A percentile compares a stretch with the other conserved stretches of the same genome.
Evolutionary conservation across 1,140 invertebrate species (phyloP).

Genomic region (Trissolcus basalis): DNA sequence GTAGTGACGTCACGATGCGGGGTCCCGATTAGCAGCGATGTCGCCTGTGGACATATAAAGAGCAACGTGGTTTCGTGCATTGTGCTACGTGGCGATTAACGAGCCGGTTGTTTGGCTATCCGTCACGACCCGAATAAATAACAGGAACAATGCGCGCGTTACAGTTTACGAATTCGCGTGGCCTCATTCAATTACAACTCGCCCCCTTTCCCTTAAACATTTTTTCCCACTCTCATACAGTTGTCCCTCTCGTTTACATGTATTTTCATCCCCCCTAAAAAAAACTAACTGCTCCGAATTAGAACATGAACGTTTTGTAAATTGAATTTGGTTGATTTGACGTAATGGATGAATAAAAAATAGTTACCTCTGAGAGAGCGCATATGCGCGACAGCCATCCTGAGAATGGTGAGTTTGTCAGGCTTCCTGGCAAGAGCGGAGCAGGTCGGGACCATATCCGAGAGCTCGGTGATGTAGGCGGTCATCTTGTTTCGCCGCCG

Average conservation of each 20-base stretch:
- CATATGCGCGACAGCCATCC: constrained; percentile 99
- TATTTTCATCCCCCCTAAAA: not conserved
- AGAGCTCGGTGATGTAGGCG: constrained; percentile 99
- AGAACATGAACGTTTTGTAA: too few relatives aligned
- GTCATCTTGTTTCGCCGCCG: constrained; percentile 99
- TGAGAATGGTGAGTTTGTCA: constrained; percentile 98
- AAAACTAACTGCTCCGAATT: too few relatives aligned
- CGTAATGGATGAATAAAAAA: too few relatives aligned
- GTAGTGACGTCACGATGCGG: constrained; percentile 34
- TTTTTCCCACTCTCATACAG: too few relatives aligned
- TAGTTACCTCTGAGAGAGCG: constrained; percentile 95
- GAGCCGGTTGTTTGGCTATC: constrained; percentile 65
- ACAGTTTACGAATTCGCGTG: constrained; percentile 55
- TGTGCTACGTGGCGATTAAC: constrained; percentile 68
- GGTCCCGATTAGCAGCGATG: constrained; percentile 30
- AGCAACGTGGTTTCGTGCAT: constrained; percentile 58
- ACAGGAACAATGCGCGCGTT: constrained; percentile 55
- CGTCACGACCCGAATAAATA: constrained; percentile 66
- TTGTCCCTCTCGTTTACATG: too few relatives aligned
- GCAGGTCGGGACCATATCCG: constrained; percentile 99
- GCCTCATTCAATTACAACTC: constrained; percentile 63
- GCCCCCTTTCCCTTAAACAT: constrained; percentile 13
- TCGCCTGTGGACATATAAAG: constrained; percentile 54
- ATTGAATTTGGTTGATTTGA: too few relatives aligned
- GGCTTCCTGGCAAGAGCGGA: constrained; percentile 97